phyloP scores from a whole-genome alignment of 2,797 vertebrate genomes.

The Eidolon dupreanum region DNA sequence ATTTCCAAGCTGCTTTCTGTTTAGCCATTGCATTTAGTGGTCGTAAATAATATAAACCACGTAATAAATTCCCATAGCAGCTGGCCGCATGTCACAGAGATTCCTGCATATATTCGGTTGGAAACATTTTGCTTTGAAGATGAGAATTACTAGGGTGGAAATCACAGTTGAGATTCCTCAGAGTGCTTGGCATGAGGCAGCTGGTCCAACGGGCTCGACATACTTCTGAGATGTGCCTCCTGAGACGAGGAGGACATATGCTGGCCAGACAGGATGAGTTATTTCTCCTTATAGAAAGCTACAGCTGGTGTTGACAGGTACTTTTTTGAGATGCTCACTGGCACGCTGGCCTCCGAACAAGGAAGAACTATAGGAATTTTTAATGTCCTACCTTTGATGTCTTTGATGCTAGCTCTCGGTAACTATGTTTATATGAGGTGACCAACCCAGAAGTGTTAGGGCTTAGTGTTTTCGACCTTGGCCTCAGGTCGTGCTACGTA shows the following conservation, averaged over 20 bases:
- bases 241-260: background rate
- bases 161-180: background rate
- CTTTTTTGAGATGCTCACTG: background rate
- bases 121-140: conserved; percentile 50
- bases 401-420: background rate
- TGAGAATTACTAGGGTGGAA: conserved; percentile 18
- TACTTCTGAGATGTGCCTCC: background rate
- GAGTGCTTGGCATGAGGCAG: background rate
- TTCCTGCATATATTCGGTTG: conserved; percentile 1
- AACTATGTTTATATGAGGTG: background rate
- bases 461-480: conserved; percentile 16
- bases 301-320: background rate
- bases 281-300: conserved; percentile 6
- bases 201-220: background rate
- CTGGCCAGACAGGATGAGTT: background rate
- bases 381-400: background rate
- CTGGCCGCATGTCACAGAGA: background rate
- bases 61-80: background rate
- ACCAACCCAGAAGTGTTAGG: background rate
- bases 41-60: conserved; percentile 18
- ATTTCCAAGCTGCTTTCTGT: conserved; percentile 43
- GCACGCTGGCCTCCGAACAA: background rate
- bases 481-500: background rate
- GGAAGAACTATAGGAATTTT: background rate
- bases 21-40: background rate